A percentile compares a stretch with the other conserved stretches of the same genome.
phyloP scores from a whole-genome alignment of 35 echinoderm and acorn worm genomes.

The Lytechinus variegatus region DNA sequence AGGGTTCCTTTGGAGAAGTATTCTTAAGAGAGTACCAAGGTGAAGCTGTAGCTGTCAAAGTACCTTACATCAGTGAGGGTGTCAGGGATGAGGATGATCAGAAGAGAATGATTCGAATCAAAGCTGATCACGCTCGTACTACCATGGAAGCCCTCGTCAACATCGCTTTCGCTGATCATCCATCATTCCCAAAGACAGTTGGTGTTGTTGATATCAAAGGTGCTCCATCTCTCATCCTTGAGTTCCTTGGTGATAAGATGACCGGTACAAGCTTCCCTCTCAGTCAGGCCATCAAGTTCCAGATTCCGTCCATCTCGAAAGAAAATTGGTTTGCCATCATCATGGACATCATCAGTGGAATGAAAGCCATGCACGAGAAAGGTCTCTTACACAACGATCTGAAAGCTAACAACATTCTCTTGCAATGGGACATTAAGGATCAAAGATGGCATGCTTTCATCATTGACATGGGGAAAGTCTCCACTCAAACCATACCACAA shows the following conservation, averaged over 20 bases:
- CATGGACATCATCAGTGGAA: conserved; percentile 24
- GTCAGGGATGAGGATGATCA: conserved; percentile 25
- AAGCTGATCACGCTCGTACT: not conserved
- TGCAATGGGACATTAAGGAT: not conserved
- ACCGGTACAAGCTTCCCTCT: not conserved
- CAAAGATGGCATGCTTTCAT: conserved; percentile 30
- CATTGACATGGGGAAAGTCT: conserved; percentile 48
- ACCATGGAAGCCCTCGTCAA: conserved; percentile 29
- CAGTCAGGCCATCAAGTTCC: conserved; percentile 19
- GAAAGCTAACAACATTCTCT: conserved; percentile 32
- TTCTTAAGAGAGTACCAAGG: conserved; percentile 12
- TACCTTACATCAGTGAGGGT: not conserved
- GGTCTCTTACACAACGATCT: conserved; percentile 54
- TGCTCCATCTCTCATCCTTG: conserved; percentile 14
- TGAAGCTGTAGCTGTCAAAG: conserved; percentile 24
- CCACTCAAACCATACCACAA: not conserved
- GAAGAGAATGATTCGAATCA: not conserved
- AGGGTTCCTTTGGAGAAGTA: conserved; percentile 17
- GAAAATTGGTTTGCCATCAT: conserved; percentile 5
- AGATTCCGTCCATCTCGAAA: not conserved
- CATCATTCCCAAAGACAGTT: conserved; percentile 12
- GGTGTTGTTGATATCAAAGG: conserved; percentile 1
- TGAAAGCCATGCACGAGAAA: conserved; percentile 39
- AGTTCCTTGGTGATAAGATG: conserved; percentile 37
- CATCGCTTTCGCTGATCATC: not conserved